Conservation (phyloP, 1,140 invertebrate species). For the Pogonomyrmex barbatus region DNA sequence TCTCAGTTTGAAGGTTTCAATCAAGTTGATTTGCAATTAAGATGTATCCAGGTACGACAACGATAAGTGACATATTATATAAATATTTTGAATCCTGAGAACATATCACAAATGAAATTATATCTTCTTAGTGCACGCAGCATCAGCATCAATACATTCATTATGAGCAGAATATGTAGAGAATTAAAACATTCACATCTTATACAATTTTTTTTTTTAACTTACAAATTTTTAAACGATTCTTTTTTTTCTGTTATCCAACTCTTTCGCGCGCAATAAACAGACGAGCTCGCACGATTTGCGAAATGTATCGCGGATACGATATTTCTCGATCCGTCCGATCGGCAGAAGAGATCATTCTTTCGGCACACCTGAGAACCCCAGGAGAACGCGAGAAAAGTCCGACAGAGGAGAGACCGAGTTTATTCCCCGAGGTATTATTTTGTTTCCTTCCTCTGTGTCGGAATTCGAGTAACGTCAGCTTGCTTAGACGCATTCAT, state of each 20-base stretch:
- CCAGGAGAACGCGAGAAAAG: background rate
- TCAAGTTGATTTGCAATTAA: background rate
- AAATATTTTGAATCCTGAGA: too few species aligned
- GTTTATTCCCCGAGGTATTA: slow-evolving; percentile 28
- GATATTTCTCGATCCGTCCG: slow-evolving; percentile 13
- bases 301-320: slow-evolving; percentile 29
- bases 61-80: too few species aligned
- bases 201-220: too few species aligned
- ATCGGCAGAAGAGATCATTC: slow-evolving; percentile 38
- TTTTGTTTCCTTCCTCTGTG: slow-evolving; percentile 4
- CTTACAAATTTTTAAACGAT: too few species aligned
- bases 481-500: background rate
- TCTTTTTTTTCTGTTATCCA: background rate
- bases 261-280: slow-evolving; percentile 14
- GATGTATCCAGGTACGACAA: background rate
- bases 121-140: too few species aligned
- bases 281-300: background rate
- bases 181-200: too few species aligned
- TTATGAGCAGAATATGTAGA: too few species aligned
- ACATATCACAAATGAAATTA: too few species aligned
- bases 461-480: slow-evolving; percentile 3
- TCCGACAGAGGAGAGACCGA: background rate
- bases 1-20: too few species aligned
- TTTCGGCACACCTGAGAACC: slow-evolving; percentile 24
- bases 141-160: too few species aligned